Evolutionary conservation across 2,888 invertebrate genomes (phyloP).

Genomic region (Morinoia aosen): DNA sequence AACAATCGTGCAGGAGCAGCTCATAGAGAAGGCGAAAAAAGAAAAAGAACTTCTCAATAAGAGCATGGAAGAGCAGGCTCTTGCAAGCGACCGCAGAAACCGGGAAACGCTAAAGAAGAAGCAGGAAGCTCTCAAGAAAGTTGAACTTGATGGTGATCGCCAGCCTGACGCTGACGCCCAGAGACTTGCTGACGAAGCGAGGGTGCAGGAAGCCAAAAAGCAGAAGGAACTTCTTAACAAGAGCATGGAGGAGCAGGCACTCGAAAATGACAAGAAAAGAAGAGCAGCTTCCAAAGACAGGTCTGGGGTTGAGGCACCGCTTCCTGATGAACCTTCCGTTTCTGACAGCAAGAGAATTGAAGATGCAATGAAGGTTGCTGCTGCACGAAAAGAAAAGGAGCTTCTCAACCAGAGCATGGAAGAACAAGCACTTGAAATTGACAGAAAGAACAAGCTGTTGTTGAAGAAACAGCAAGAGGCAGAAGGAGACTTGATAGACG

Average conservation of each 20-base stretch:
- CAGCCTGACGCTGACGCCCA: background rate
- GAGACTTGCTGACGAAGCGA: background rate
- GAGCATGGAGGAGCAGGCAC: conserved; percentile 24
- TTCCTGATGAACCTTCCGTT: background rate
- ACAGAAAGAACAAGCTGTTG: background rate
- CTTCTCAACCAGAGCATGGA: conserved; percentile 16
- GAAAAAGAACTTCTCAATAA: background rate
- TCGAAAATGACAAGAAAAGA: background rate
- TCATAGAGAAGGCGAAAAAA: background rate
- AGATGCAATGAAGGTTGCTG: background rate
- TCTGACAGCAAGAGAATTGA: background rate
- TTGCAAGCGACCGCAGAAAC: background rate
- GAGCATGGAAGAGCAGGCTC: conserved; percentile 35
- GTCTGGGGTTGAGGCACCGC: background rate
- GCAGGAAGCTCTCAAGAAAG: background rate
- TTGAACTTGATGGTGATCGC: background rate
- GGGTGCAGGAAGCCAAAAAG: background rate
- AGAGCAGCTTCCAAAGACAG: background rate
- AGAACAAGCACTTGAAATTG: conserved; percentile 33
- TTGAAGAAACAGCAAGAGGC: background rate
- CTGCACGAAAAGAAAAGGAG: conserved; percentile 5
- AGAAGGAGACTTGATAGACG: background rate
- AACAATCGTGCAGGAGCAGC: background rate
- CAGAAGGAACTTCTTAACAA: conserved; percentile 29
- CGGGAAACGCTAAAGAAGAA: background rate